Evolutionary conservation across 2,888 invertebrate species (phyloP).

Genomic region (Phortica okadai): DNA sequence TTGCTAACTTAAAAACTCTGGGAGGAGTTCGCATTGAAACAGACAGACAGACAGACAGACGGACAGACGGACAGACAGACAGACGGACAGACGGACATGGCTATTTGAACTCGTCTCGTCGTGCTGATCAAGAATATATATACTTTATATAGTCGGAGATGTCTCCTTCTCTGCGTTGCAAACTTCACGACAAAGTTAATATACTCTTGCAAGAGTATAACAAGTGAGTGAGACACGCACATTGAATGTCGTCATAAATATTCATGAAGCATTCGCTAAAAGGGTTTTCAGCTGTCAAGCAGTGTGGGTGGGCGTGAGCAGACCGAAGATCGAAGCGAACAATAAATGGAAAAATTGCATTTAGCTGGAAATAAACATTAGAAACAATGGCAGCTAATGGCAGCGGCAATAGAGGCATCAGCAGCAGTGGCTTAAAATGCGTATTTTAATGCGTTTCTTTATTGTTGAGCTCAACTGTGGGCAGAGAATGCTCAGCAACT

Average conservation of each 20-base stretch:
- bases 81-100: too few species aligned
- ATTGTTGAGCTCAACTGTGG: neutral
- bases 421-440: neutral
- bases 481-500: neutral
- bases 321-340: neutral
- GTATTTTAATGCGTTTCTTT: slow-evolving; percentile 1
- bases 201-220: too few species aligned
- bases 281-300: slow-evolving; percentile 43
- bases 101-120: too few species aligned
- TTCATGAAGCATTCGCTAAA: slow-evolving; percentile 66
- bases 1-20: too few species aligned
- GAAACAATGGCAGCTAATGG: slow-evolving; percentile 21
- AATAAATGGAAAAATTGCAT: slow-evolving; percentile 56
- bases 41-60: too few species aligned
- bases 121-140: too few species aligned
- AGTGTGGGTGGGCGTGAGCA: neutral
- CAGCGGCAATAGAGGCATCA: neutral
- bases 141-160: too few species aligned
- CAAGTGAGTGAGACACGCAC: slow-evolving; percentile 6
- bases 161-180: too few species aligned
- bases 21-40: too few species aligned
- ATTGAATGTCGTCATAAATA: slow-evolving; percentile 61
- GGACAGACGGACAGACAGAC: too few species aligned
- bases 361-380: slow-evolving; percentile 33
- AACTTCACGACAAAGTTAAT: too few species aligned